Percentiles rank a stretch among this genome's conserved stretches.
Evolutionary conservation across 2,797 vertebrate genomes (phyloP).

Genomic region (Holocentrus rufus): DNA sequence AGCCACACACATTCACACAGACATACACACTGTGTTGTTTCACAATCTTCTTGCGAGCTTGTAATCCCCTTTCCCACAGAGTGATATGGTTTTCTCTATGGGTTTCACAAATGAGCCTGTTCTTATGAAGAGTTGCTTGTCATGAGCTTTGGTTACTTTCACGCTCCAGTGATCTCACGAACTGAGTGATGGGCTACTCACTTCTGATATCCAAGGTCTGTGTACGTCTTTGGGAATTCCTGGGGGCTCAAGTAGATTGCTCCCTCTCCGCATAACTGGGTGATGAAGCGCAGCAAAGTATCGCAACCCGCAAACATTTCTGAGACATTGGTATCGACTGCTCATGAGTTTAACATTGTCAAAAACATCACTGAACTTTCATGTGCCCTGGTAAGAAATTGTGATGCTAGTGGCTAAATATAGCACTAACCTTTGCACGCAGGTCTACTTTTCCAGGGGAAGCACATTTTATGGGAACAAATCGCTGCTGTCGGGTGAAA

Average conservation of each 20-base stretch:
- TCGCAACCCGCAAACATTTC: slow-evolving; percentile 14
- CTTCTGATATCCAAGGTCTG: slow-evolving; percentile 10
- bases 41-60: background rate
- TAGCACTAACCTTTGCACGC: slow-evolving; percentile 1
- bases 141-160: background rate
- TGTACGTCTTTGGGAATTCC: slow-evolving; percentile 19
- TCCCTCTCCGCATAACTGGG: slow-evolving; percentile 6
- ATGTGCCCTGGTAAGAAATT: slow-evolving; percentile 9
- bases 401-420: slow-evolving; percentile 10
- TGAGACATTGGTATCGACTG: slow-evolving; percentile 15
- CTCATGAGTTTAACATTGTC: slow-evolving; percentile 50
- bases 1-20: background rate
- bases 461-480: no score
- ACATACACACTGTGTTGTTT: slow-evolving; percentile 2
- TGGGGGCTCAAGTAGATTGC: background rate
- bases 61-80: background rate
- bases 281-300: slow-evolving; percentile 14
- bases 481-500: no score
- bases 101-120: slow-evolving; percentile 17
- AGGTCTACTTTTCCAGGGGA: background rate
- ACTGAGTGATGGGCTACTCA: slow-evolving; percentile 12
- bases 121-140: slow-evolving; percentile 20
- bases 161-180: background rate
- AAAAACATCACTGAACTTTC: slow-evolving; percentile 34
- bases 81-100: background rate